These are phyloP conservation scores for Pipistrellus pipistrellus DNA, from an alignment of 2,797 vertebrate genomes.

Conservation along the genomic window DNA sequence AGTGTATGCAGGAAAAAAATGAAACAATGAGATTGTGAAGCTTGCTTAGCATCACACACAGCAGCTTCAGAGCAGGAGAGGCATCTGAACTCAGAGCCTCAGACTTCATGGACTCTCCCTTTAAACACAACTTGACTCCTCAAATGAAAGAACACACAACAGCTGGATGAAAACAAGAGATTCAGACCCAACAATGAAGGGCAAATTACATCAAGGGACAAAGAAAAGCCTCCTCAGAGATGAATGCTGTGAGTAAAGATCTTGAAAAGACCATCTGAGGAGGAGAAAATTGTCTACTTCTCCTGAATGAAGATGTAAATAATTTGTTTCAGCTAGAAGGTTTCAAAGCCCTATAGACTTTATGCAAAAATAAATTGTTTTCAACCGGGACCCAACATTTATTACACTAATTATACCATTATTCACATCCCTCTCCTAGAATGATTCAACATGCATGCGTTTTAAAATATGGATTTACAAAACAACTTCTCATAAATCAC, in stretches of 20 bases:
- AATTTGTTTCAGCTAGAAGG: slow-evolving; percentile 48
- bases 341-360: slow-evolving; percentile 50
- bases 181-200: not conserved
- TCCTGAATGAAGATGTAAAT: slow-evolving; percentile 72
- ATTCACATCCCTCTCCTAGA: slow-evolving; percentile 80
- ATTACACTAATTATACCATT: slow-evolving; percentile 84
- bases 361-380: slow-evolving; percentile 76
- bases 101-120: not conserved
- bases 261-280: not conserved
- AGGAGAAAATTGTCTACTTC: slow-evolving; percentile 15
- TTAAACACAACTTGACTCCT: not conserved
- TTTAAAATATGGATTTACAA: slow-evolving; percentile 84
- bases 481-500: slow-evolving; percentile 84
- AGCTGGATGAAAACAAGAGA: not conserved
- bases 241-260: not conserved
- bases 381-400: slow-evolving; percentile 73
- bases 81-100: not conserved
- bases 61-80: not conserved
- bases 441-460: slow-evolving; percentile 82
- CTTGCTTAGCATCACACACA: not conserved
- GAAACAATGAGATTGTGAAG: not conserved
- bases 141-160: not conserved
- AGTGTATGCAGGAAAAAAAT: not conserved
- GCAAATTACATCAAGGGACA: not conserved
- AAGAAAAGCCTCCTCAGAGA: not conserved